A percentile compares a stretch with the other conserved stretches of the same genome.
These are phyloP conservation scores for Crossaster papposus DNA, from an alignment of 53 echinoderm and acorn worm species.

Conservation along the genomic window DNA sequence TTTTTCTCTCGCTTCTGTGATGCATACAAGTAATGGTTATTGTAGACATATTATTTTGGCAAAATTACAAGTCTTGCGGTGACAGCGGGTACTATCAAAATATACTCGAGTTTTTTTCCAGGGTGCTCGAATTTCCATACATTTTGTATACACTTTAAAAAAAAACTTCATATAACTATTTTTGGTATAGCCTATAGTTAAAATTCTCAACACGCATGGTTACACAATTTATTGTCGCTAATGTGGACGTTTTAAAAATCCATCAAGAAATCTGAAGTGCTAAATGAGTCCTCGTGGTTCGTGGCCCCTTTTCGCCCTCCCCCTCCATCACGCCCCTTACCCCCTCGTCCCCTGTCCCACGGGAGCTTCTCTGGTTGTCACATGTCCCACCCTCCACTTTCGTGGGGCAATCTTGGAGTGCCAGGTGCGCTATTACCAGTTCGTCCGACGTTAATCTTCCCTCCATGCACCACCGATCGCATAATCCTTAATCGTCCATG, in stretches of 20 bases:
- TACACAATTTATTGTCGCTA: background rate
- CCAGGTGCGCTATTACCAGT: conserved; percentile 45
- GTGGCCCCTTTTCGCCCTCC: background rate
- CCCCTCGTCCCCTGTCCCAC: background rate
- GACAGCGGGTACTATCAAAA: no score
- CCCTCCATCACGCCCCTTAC: background rate
- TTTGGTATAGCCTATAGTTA: background rate
- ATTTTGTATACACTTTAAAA: no score
- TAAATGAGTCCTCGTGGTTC: conserved; percentile 5
- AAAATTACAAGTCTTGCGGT: no score
- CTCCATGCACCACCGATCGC: background rate
- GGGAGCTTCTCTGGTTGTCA: background rate
- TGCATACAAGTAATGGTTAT: no score
- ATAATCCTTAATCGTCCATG: conserved; percentile 25
- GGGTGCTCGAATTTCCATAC: no score
- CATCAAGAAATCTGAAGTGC: background rate
- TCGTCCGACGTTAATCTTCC: background rate
- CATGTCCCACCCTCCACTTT: background rate
- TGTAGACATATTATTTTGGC: no score
- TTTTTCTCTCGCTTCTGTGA: no score
- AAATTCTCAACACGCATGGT: background rate
- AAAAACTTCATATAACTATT: no score
- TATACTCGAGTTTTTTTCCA: no score
- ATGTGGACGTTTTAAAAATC: background rate
- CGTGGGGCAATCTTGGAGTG: conserved; percentile 22